phyloP scores from a whole-genome alignment of 2,888 invertebrate species.

The Meloe dianella region DNA sequence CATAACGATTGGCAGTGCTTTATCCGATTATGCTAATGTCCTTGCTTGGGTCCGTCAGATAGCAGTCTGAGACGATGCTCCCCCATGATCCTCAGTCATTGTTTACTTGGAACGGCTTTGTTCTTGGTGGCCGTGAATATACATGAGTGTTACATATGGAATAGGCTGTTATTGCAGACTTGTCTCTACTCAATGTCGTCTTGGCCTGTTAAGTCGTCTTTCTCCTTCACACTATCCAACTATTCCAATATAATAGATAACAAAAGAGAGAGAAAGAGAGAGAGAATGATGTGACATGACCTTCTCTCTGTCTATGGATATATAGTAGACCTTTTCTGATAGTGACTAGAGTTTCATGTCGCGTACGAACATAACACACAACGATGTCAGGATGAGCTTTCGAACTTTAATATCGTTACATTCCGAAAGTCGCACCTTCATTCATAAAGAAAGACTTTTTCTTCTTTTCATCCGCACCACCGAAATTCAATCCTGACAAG shows the following conservation, averaged over 20 bases:
- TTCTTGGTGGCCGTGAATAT: constrained; percentile 58
- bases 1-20: constrained; percentile 54
- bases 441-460: constrained; percentile 19
- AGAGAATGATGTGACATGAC: not conserved
- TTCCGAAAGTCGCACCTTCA: constrained; percentile 12
- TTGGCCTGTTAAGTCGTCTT: constrained; percentile 28
- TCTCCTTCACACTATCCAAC: constrained; percentile 26
- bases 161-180: constrained; percentile 56
- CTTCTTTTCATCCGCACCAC: constrained; percentile 26
- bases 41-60: constrained; percentile 55
- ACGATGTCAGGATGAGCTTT: constrained; percentile 34
- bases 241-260: not conserved
- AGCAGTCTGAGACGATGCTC: constrained; percentile 46
- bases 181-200: constrained; percentile 32
- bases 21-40: constrained; percentile 60
- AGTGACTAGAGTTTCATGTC: constrained; percentile 15
- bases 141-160: constrained; percentile 61
- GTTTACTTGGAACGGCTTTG: constrained; percentile 58
- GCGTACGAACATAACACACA: constrained; percentile 22
- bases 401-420: constrained; percentile 46
- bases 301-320: not conserved
- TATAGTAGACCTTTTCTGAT: not conserved
- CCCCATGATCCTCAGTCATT: constrained; percentile 47
- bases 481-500: constrained; percentile 37
- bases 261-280: not conserved